A percentile compares a stretch with the other conserved stretches of the same genome.
Conservation (phyloP, 2,888 invertebrate genomes). For the Oxycera nigricornis region DNA sequence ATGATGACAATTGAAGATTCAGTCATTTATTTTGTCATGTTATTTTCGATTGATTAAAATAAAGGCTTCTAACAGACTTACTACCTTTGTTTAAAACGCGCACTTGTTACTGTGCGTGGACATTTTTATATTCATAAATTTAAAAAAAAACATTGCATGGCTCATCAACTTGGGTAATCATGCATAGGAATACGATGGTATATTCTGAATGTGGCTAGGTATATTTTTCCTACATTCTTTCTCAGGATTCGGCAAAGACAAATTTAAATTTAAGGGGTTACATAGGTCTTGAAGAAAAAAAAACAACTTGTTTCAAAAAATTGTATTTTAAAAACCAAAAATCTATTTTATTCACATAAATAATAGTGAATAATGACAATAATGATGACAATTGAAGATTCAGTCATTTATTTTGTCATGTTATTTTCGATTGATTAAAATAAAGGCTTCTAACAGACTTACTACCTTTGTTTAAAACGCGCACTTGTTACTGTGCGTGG, state of each 20-base stretch:
- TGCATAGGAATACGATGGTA: background rate
- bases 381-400: background rate
- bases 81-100: background rate
- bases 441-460: background rate
- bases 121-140: too few species aligned
- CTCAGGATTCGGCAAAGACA: too few species aligned
- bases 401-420: background rate
- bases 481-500: background rate
- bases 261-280: too few species aligned
- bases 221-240: too few species aligned
- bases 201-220: background rate
- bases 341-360: constrained; percentile 11
- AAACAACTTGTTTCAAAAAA: too few species aligned
- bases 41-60: background rate
- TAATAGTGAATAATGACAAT: constrained; percentile 15
- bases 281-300: too few species aligned
- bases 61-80: background rate
- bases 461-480: background rate
- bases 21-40: background rate
- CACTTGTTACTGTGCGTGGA: background rate
- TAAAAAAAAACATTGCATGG: constrained; percentile 25
- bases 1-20: background rate
- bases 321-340: too few species aligned
- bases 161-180: constrained; percentile 27
- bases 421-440: background rate